Conservation (phyloP, 2,113 vertebrate species). For the Axis porcinus region DNA sequence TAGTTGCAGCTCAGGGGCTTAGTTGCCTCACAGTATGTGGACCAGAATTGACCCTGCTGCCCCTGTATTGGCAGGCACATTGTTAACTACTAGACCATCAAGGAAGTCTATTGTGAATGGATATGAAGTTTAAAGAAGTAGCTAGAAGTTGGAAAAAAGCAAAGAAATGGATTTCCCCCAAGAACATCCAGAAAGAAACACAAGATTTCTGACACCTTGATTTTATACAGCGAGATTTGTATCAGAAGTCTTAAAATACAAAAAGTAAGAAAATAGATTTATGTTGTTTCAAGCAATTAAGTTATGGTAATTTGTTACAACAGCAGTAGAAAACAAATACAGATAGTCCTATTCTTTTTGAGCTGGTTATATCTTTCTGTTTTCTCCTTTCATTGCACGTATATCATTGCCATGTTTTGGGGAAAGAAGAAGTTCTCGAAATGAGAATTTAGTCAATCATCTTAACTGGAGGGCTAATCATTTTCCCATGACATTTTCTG, state of each 20-base stretch:
- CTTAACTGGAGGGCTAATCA: background rate
- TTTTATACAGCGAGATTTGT: background rate
- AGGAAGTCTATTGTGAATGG: background rate
- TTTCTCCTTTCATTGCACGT: background rate
- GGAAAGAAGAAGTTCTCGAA: background rate
- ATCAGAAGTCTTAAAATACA: background rate
- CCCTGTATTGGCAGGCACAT: background rate
- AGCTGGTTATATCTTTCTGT: background rate
- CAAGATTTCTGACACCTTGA: background rate
- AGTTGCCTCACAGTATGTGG: background rate
- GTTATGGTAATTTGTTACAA: background rate
- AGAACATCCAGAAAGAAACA: background rate
- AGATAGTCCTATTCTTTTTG: background rate
- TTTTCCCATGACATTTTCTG: background rate
- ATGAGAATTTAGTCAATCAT: background rate
- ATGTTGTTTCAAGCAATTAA: background rate
- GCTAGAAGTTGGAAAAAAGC: background rate
- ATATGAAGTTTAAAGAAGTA: background rate
- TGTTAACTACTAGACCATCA: background rate
- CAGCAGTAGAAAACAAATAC: background rate
- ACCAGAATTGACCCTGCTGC: background rate
- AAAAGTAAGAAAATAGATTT: background rate
- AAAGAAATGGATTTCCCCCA: background rate
- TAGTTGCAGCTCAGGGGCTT: background rate
- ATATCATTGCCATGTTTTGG: background rate